A percentile compares a stretch with the other conserved stretches of the same genome.
Conservation (phyloP, 2,113 vertebrate species). For the Argyrosomus japonicus region DNA sequence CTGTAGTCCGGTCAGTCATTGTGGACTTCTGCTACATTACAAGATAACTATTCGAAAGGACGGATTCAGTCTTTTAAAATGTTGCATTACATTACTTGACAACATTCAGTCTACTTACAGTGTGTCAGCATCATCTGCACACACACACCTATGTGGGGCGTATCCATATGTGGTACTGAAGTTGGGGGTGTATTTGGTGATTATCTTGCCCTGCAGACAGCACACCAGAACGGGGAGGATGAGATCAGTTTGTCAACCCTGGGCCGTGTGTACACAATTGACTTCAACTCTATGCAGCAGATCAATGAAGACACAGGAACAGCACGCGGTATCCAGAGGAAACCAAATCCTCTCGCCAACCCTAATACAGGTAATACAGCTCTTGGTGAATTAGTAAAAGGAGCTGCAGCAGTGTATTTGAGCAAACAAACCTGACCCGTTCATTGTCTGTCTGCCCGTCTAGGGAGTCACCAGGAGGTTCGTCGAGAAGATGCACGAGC, state of each 20-base stretch:
- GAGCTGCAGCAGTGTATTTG: background rate
- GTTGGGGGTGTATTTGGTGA: constrained; percentile 35
- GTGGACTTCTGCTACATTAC: background rate
- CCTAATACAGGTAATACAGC: constrained; percentile 90
- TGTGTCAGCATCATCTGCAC: background rate
- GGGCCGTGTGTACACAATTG: constrained; percentile 99
- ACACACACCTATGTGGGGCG: background rate
- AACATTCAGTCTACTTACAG: background rate
- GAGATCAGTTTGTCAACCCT: constrained; percentile 99
- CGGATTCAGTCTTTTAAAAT: constrained; percentile 4
- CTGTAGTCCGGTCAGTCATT: background rate
- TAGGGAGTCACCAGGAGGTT: constrained; percentile 94
- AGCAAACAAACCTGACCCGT: background rate
- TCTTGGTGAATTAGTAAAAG: background rate
- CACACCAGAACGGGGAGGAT: constrained; percentile 99
- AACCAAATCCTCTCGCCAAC: constrained; percentile 98
- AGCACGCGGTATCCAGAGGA: constrained; percentile 99
- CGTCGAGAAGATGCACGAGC: constrained; percentile 98
- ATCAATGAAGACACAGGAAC: constrained; percentile 99
- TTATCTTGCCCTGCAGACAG: constrained; percentile 89
- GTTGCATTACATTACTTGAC: background rate
- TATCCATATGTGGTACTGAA: constrained; percentile 27
- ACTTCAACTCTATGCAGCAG: constrained; percentile 99
- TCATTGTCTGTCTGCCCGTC: background rate
- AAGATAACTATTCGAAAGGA: background rate